Evolutionary conservation across 1,140 invertebrate genomes (phyloP).

Genomic region (Panonychus citri): DNA sequence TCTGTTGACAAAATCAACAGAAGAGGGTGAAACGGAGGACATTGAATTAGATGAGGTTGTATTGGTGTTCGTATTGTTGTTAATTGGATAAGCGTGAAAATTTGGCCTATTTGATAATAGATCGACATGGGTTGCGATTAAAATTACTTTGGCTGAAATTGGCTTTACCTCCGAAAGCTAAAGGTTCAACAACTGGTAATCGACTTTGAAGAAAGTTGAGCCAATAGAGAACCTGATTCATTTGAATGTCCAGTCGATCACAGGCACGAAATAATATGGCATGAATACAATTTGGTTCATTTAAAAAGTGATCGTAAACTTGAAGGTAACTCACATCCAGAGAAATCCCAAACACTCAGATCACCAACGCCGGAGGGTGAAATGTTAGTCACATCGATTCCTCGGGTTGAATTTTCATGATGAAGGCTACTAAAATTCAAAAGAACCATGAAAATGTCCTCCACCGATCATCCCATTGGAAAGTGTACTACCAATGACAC

Average conservation of each 20-base stretch:
- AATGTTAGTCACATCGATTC: constrained; percentile 38
- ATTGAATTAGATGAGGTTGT: neutral
- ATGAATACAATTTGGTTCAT: constrained; percentile 37
- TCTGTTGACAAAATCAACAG: constrained; percentile 15
- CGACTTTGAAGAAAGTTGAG: constrained; percentile 49
- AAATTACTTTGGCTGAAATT: constrained; percentile 28
- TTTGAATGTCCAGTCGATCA: constrained; percentile 42
- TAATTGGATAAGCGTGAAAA: neutral
- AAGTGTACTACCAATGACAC: neutral
- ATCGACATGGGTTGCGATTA: constrained; percentile 44
- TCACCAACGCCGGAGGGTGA: constrained; percentile 34
- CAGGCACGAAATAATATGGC: constrained; percentile 46
- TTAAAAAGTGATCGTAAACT: constrained; percentile 51
- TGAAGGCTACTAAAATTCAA: neutral
- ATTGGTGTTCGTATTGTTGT: constrained; percentile 11
- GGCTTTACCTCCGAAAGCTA: constrained; percentile 33
- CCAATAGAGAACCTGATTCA: constrained; percentile 54
- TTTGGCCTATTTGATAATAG: constrained; percentile 16
- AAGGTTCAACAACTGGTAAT: constrained; percentile 37
- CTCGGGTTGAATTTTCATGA: constrained; percentile 35
- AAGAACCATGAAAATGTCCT: too few relatives aligned
- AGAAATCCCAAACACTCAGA: constrained; percentile 54
- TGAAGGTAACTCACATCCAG: constrained; percentile 54
- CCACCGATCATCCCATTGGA: neutral
- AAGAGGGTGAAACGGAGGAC: too few relatives aligned